phyloP scores from a whole-genome alignment of 2,113 vertebrate genomes.

The Eublepharis macularius region DNA sequence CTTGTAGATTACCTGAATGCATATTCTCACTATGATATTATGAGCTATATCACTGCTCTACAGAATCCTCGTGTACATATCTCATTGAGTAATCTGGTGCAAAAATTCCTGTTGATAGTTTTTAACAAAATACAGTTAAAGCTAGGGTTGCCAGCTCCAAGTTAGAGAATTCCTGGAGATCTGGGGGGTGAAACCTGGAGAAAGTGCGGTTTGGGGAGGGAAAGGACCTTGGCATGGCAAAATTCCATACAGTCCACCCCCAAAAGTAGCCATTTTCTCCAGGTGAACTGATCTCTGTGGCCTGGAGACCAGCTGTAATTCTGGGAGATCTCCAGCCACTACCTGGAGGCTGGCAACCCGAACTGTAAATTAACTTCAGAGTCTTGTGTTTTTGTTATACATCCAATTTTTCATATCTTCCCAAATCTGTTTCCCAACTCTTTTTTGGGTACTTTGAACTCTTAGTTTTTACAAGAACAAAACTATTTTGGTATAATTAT shows the following conservation, averaged over 20 bases:
- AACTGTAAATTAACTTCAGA: neutral
- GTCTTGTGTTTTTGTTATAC: neutral
- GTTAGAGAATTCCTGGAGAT: too few species aligned
- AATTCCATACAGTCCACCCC: too few species aligned
- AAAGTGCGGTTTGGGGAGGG: too few species aligned
- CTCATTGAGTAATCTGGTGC: neutral
- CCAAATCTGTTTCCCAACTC: slow-evolving; percentile 29
- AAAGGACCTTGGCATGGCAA: too few species aligned
- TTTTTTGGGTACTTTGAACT: slow-evolving; percentile 26
- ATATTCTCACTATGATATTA: neutral
- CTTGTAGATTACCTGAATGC: neutral
- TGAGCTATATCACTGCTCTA: neutral
- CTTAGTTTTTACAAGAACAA: slow-evolving; percentile 48
- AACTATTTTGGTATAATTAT: neutral
- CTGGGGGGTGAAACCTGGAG: too few species aligned
- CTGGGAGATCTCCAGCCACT: too few species aligned
- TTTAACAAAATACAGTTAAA: too few species aligned
- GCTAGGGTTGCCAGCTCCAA: too few species aligned
- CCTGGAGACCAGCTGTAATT: too few species aligned
- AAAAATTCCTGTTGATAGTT: neutral
- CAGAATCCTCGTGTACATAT: neutral
- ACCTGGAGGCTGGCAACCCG: too few species aligned
- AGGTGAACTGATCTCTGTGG: too few species aligned
- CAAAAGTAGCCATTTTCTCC: too few species aligned
- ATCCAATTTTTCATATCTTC: neutral